Evolutionary conservation across 1,140 invertebrate species (phyloP).

Genomic region (Atta texana): DNA sequence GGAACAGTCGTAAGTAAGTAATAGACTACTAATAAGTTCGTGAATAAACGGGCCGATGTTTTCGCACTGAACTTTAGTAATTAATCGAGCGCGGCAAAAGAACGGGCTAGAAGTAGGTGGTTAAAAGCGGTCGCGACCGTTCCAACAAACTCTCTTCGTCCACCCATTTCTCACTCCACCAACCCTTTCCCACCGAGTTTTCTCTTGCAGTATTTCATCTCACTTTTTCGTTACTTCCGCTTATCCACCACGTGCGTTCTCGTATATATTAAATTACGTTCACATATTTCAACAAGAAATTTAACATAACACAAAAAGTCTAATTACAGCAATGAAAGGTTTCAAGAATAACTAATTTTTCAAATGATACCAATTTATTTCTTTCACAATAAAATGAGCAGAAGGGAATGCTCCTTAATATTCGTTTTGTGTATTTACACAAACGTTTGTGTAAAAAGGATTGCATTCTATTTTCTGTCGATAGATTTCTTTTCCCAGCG

Average conservation of each 20-base stretch:
- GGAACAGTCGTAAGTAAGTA: slow-evolving; percentile 31
- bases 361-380: neutral
- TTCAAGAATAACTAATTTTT: neutral
- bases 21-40: slow-evolving; percentile 40
- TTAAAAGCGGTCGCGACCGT: slow-evolving; percentile 55
- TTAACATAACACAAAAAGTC: neutral
- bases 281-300: slow-evolving; percentile 25
- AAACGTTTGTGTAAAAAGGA: neutral
- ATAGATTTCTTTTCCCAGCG: neutral
- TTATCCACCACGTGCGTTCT: slow-evolving; percentile 49
- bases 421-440: neutral
- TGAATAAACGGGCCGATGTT: slow-evolving; percentile 42
- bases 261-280: slow-evolving; percentile 47
- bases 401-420: neutral
- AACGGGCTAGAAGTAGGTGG: slow-evolving; percentile 38
- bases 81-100: slow-evolving; percentile 61
- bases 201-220: slow-evolving; percentile 54
- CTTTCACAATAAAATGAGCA: neutral
- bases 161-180: slow-evolving; percentile 43
- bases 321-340: neutral
- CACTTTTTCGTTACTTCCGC: slow-evolving; percentile 49
- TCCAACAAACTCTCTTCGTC: slow-evolving; percentile 19
- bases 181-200: slow-evolving; percentile 20
- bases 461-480: neutral
- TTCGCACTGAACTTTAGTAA: slow-evolving; percentile 56